Evolutionary conservation across 2,797 vertebrate species (phyloP).

Genomic region (Cephalopachus bancanus): DNA sequence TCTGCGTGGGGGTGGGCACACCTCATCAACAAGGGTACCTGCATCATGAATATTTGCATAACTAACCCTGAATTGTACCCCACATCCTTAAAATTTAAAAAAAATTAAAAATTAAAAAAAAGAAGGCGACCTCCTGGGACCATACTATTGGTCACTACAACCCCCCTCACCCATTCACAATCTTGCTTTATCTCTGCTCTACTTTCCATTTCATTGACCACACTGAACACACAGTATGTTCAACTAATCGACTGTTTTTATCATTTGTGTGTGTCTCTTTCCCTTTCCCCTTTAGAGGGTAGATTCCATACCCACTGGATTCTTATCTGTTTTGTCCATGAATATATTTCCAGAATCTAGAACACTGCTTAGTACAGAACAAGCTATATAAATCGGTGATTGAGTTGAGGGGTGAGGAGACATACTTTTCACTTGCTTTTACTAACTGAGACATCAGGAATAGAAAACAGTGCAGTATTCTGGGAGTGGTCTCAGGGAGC

Average conservation of each 20-base stretch:
- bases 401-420: not conserved
- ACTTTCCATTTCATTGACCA: not conserved
- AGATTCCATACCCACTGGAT: not conserved
- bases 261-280: not conserved
- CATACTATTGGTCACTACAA: not conserved
- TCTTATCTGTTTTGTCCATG: not conserved
- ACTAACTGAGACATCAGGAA: not conserved
- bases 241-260: not conserved
- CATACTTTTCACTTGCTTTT: not conserved
- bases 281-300: not conserved
- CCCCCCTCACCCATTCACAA: not conserved
- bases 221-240: not conserved
- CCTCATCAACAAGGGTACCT: too few relatives aligned
- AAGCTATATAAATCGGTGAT: not conserved
- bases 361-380: not conserved
- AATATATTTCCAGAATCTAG: not conserved
- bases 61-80: too few relatives aligned
- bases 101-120: too few relatives aligned
- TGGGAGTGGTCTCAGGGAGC: not conserved
- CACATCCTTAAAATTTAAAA: too few relatives aligned
- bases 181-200: rapidly evolving
- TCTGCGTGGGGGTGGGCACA: too few relatives aligned
- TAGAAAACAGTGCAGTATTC: not conserved
- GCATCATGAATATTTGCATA: too few relatives aligned
- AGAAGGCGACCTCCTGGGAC: too few relatives aligned